Percentiles rank a stretch among this genome's conserved stretches.
Evolutionary conservation across 2,113 vertebrate species (phyloP).

Genomic region (Toxotes chatareus): DNA sequence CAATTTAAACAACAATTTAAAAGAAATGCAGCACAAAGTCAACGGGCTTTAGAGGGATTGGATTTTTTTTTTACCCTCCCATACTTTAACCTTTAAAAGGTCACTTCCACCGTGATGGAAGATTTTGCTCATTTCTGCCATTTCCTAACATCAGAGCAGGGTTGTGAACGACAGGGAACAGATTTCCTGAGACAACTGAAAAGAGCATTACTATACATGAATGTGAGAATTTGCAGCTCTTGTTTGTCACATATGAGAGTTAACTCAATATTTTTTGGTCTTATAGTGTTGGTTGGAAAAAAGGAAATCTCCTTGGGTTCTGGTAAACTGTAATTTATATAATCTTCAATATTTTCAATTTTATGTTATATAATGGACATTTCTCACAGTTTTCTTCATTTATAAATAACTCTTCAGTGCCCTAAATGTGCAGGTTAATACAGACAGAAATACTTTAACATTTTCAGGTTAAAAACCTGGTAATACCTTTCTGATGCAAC

Average conservation of each 20-base stretch:
- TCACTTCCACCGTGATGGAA: constrained; percentile 31
- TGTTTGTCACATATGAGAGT: not conserved
- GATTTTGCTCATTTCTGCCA: constrained; percentile 17
- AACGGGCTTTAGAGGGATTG: constrained; percentile 26
- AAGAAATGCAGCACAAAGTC: constrained; percentile 41
- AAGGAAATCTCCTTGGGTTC: not conserved
- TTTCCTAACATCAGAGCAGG: constrained; percentile 1
- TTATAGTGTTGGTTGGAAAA: not conserved
- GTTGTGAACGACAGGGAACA: no score
- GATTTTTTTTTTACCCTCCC: constrained; percentile 31
- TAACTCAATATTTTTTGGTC: not conserved
- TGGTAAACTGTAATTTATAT: not conserved
- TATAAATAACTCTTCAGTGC: not conserved
- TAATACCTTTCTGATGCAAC: not conserved
- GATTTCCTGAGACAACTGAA: not conserved
- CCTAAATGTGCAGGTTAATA: not conserved
- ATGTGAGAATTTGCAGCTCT: not conserved
- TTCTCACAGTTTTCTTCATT: not conserved
- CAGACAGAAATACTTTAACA: not conserved
- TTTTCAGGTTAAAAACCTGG: not conserved
- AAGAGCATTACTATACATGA: not conserved
- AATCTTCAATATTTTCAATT: not conserved
- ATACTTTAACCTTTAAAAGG: constrained; percentile 59
- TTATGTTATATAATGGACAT: not conserved
- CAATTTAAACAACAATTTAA: constrained; percentile 27